phyloP scores from a whole-genome alignment of 2,888 invertebrate species.

The Apotomis capreana region DNA sequence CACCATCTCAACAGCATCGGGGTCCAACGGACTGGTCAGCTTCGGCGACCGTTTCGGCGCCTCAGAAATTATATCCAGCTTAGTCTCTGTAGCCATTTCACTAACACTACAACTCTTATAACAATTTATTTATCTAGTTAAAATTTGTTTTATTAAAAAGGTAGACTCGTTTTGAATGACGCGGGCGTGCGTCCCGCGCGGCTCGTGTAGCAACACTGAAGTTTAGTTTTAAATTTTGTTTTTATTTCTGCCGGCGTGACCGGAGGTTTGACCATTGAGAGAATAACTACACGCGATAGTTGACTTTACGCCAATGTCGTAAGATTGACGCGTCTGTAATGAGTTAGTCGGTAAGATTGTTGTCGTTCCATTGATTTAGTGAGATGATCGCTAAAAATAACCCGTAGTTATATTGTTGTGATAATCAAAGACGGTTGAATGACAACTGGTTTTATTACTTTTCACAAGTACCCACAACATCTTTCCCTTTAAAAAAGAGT shows the following conservation, averaged over 20 bases:
- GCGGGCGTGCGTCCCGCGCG: slow-evolving; percentile 23
- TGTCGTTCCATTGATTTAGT: slow-evolving; percentile 13
- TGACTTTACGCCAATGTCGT: slow-evolving; percentile 6
- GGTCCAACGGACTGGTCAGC: slow-evolving; percentile 51
- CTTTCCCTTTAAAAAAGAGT: too few species aligned
- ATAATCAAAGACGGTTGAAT: too few species aligned
- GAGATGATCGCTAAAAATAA: slow-evolving; percentile 29
- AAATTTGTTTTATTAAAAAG: slow-evolving; percentile 29
- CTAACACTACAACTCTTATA: slow-evolving; percentile 10
- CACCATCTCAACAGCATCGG: slow-evolving; percentile 64
- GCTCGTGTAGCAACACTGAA: slow-evolving; percentile 26
- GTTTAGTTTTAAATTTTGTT: slow-evolving; percentile 17
- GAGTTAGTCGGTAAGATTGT: neutral
- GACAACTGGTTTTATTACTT: too few species aligned
- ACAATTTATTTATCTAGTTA: slow-evolving; percentile 15
- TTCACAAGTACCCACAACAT: too few species aligned
- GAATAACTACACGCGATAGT: slow-evolving; percentile 3
- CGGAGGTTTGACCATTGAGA: neutral
- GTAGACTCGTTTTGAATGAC: slow-evolving; percentile 7
- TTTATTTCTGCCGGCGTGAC: slow-evolving; percentile 8
- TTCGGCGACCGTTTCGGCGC: slow-evolving; percentile 48
- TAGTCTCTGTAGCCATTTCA: slow-evolving; percentile 49
- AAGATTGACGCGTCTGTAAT: neutral
- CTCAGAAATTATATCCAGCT: slow-evolving; percentile 54
- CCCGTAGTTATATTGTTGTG: slow-evolving; percentile 8